phyloP scores from a whole-genome alignment of 2,888 invertebrate genomes.

The Cantharis nigra region DNA sequence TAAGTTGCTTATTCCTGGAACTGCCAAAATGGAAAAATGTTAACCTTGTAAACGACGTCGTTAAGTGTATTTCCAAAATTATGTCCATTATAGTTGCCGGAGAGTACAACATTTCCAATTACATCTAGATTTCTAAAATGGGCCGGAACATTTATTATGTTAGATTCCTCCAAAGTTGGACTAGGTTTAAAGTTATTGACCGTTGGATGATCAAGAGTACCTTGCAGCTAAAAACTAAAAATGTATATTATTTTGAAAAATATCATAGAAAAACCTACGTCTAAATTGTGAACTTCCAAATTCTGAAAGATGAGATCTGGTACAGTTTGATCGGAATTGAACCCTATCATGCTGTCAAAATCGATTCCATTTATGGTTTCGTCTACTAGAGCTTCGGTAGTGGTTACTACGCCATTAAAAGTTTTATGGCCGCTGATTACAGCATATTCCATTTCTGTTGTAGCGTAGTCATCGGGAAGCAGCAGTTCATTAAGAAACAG shows the following conservation, averaged over 20 bases:
- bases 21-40: slow-evolving; percentile 1
- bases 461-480: slow-evolving; percentile 61
- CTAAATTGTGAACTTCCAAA: slow-evolving; percentile 58
- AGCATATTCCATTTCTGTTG: slow-evolving; percentile 47
- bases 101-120: slow-evolving; percentile 57
- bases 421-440: slow-evolving; percentile 55
- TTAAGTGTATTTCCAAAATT: slow-evolving; percentile 52
- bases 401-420: slow-evolving; percentile 54
- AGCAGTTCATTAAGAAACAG: slow-evolving; percentile 56
- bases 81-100: slow-evolving; percentile 53
- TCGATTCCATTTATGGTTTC: slow-evolving; percentile 57
- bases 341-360: slow-evolving; percentile 56
- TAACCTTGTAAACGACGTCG: slow-evolving; percentile 57
- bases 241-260: not conserved
- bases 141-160: slow-evolving; percentile 52
- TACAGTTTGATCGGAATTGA: slow-evolving; percentile 55
- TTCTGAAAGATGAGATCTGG: slow-evolving; percentile 59
- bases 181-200: slow-evolving; percentile 55
- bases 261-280: slow-evolving; percentile 48
- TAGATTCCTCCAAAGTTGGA: slow-evolving; percentile 56
- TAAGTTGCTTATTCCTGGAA: not conserved
- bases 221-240: slow-evolving; percentile 55
- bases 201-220: slow-evolving; percentile 55
- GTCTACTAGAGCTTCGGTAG: slow-evolving; percentile 49
- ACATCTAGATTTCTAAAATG: slow-evolving; percentile 59